Evolutionary conservation across 1,140 invertebrate species (phyloP), one percentile per base, ranked within the genome.

Genomic region (Zaprionus davidi): DNA sequence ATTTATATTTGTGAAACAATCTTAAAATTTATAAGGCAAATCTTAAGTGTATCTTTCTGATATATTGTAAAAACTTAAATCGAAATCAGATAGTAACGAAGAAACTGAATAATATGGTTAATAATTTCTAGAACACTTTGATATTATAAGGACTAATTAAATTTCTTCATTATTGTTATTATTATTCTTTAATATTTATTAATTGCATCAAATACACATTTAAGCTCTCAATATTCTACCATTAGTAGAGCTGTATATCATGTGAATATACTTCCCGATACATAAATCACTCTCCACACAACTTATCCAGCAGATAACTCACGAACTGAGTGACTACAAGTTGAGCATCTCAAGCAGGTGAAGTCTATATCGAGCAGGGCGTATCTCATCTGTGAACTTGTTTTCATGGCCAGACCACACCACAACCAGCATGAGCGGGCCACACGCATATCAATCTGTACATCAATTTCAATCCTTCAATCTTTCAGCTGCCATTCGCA

Each of bases 391-490:
- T 9, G 9, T 5, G 46, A 24, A 51, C 46, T 12, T 4, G 56
- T 38, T 46, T n/a, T 46, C 28, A 31, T 60, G 36, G 9, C 11
- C 15, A 17, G 41, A 34, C 31, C 12, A 22, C 26, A 34, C 22
- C n/a, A 9, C 12, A 13, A 1, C 1, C 24, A 66, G 9, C 31
- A 69, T 46, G 36, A 28, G 2, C 53, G 11, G 60, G 71, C 81
- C 81, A 78, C 81, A 67, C 76, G 71, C 62, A 73, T 84, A 44
- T 44, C 66, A 75, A 88, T 88, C 81, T 62, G 44, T 28, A 67
- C 81, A 78, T 81, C 60, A 65, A 66, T 78, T 78, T 78, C 62
- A 55, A 71, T 82, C 69, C 60, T 34, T 3, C 24, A 49, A 71
- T 79, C 69, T 65, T 34, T 3, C 24, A 49, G 41, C 34, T 71